Conservation (phyloP, 2,797 vertebrate genomes). For the Darevskia mixta region DNA sequence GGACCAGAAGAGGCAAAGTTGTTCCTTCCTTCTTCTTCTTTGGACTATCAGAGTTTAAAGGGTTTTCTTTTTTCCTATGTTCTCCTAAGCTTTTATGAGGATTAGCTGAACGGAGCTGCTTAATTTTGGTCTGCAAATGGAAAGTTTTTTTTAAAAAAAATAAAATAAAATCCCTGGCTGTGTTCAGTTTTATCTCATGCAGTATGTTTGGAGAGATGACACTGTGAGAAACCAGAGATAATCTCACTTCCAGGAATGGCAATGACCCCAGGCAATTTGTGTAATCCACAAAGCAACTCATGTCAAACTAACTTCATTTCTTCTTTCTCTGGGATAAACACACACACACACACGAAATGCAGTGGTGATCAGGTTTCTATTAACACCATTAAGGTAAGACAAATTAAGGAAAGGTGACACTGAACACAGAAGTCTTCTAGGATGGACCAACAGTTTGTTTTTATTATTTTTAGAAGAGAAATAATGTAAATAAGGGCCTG, state of each 20-base stretch:
- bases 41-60: not conserved
- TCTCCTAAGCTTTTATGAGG: not conserved
- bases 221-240: not conserved
- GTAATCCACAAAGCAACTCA: constrained; percentile 8
- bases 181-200: not conserved
- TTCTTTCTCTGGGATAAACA: constrained; percentile 2
- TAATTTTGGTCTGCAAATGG: not conserved
- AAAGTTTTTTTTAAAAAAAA: not conserved
- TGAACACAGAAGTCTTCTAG: not conserved
- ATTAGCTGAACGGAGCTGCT: constrained; percentile 9
- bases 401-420: not conserved
- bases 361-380: not conserved
- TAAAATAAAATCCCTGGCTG: not conserved
- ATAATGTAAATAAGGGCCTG: no score
- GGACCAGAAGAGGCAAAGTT: no score
- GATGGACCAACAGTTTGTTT: no score
- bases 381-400: not conserved
- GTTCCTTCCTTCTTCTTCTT: no score
- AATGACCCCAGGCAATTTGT: constrained; percentile 19
- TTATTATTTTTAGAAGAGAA: no score
- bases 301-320: not conserved
- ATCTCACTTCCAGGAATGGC: constrained; percentile 21
- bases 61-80: not conserved
- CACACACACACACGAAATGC: not conserved
- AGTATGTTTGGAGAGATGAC: not conserved